Conservation (phyloP, 2,888 invertebrate species). For the Drosophila kanekoi region DNA sequence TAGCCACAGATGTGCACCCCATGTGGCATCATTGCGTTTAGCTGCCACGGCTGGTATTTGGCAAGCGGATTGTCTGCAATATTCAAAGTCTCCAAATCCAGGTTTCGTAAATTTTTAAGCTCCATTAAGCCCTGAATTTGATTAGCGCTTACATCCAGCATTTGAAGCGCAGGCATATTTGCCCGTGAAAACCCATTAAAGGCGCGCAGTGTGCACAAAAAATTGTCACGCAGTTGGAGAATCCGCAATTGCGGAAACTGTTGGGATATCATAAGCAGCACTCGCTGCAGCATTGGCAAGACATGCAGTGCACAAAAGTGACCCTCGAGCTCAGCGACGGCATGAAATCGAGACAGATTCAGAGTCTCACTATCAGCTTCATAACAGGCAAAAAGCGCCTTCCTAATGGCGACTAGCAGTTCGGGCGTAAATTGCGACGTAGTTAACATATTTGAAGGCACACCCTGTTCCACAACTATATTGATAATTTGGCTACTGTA, state of each 20-base stretch:
- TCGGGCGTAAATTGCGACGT: background rate
- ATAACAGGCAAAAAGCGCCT: background rate
- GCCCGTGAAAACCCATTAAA: background rate
- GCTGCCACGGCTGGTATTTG: background rate
- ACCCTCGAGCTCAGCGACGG: background rate
- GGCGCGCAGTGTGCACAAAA: background rate
- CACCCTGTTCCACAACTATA: background rate
- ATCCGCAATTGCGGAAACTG: background rate
- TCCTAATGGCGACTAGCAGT: background rate
- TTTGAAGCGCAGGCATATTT: background rate
- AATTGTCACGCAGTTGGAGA: background rate
- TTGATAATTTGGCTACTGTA: background rate
- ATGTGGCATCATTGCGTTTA: background rate
- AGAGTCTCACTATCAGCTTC: background rate
- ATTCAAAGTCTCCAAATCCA: background rate
- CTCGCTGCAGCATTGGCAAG: background rate
- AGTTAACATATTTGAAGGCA: background rate
- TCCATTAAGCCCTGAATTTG: background rate
- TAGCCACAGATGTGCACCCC: background rate
- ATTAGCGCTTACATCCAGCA: background rate
- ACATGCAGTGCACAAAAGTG: background rate
- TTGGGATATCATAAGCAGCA: background rate
- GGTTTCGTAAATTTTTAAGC: background rate
- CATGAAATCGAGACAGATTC: slow-evolving; percentile 1
- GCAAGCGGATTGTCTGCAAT: background rate